phyloP scores from a whole-genome alignment of 2,888 invertebrate species.

The Bombylius major region DNA sequence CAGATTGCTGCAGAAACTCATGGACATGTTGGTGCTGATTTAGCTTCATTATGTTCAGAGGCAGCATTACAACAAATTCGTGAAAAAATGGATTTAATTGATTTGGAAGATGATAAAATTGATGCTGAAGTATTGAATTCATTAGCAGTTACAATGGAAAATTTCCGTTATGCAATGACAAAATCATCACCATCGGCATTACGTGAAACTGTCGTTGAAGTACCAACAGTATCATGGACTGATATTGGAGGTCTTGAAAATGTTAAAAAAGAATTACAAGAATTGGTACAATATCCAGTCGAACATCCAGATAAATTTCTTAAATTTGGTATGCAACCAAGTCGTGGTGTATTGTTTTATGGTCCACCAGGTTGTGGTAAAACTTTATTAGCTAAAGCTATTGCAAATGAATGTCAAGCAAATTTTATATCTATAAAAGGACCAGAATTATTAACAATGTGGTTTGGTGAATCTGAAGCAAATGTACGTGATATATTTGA shows the following conservation, averaged over 20 bases:
- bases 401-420: slow-evolving; percentile 99
- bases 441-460: slow-evolving; percentile 96
- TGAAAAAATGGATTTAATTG: slow-evolving; percentile 99
- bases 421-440: slow-evolving; percentile 99
- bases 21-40: slow-evolving; percentile 97
- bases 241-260: slow-evolving; percentile 95
- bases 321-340: slow-evolving; percentile 99
- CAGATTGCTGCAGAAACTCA: slow-evolving; percentile 97
- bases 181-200: slow-evolving; percentile 98
- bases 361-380: slow-evolving; percentile 98
- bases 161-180: slow-evolving; percentile 97
- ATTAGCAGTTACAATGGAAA: slow-evolving; percentile 96
- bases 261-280: slow-evolving; percentile 95
- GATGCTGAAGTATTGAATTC: slow-evolving; percentile 97
- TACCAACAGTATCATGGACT: slow-evolving; percentile 93
- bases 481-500: slow-evolving; percentile 99
- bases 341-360: slow-evolving; percentile 95
- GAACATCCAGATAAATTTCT: slow-evolving; percentile 99
- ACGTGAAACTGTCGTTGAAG: slow-evolving; percentile 97
- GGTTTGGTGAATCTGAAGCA: slow-evolving; percentile 99
- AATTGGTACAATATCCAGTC: slow-evolving; percentile 98
- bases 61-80: slow-evolving; percentile 98
- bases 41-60: slow-evolving; percentile 97
- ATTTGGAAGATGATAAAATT: slow-evolving; percentile 97
- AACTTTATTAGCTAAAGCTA: slow-evolving; percentile 88